Evolutionary conservation across 2,888 invertebrate genomes (phyloP), one percentile per base, ranked within the genome.

Genomic region (Hybos culiciformis): DNA sequence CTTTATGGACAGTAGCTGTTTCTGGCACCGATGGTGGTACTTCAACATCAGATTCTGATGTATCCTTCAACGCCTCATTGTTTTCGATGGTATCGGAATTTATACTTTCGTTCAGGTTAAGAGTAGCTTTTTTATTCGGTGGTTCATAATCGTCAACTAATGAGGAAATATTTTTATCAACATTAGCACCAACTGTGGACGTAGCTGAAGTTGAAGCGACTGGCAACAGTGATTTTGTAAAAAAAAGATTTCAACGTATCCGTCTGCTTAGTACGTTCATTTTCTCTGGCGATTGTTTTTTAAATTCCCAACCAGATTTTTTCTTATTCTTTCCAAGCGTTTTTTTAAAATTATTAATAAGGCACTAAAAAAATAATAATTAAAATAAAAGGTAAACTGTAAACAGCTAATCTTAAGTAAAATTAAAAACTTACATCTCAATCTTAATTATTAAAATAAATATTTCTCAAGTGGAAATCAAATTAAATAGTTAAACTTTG

Each of bases 191-290:
- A 33, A 33, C 33, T 17, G 33, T 33, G 18, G 33, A 33, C 33
- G 33, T 33, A 33, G 33, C 33, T 33, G 33, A 33, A 33, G 33
- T 33, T 33, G 33, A 33, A 33, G 33, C 9, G 18, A 33, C 33
- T 33, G 15, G 33, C 17, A 33, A 33, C 18, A 18, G 33, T 33
- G 33, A 33, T 33, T 33, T 33, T 33, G 33, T 33, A 33, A 33
- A 33, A 33, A 29, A 32, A 33, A 33, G 33, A 18, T 33, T 33
- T 33, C 18, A 33, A 17, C 33, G 33, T 33, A 33, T 33, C 18
- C 33, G 18, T 33, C 33, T 33, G 33, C 33, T 33, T 33, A 33
- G 33, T 33, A 33, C 33, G 33, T 33, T 33, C 33, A 33, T 33
- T 33, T 33, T 33, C 33, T 33, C 33, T 33, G 18, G 33, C 33